phyloP scores from a whole-genome alignment of 2,113 vertebrate genomes.

The Parus major region DNA sequence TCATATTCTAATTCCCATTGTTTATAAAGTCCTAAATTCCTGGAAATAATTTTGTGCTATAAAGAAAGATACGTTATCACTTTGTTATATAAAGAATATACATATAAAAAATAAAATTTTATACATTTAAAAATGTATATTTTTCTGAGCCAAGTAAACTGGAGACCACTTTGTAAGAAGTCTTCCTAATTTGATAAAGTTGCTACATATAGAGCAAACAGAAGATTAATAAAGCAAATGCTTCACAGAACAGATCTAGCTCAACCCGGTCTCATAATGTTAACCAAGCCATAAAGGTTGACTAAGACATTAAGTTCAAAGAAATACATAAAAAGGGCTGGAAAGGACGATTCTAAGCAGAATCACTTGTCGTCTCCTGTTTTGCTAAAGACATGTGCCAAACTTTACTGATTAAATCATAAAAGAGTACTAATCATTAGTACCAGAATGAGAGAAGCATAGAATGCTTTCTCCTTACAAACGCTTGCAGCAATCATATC shows the following conservation, averaged over 20 bases:
- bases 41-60: neutral
- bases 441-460: neutral
- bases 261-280: neutral
- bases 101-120: neutral
- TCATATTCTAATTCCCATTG: neutral
- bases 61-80: neutral
- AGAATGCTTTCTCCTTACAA: neutral
- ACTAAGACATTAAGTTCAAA: neutral
- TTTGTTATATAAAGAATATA: neutral
- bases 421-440: neutral
- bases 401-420: neutral
- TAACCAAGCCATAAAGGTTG: neutral
- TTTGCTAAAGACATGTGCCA: neutral
- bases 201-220: neutral
- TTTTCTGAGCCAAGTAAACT: neutral
- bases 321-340: neutral
- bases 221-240: neutral
- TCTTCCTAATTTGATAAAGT: neutral
- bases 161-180: neutral
- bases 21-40: neutral
- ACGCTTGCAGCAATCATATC: accelerated
- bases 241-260: neutral
- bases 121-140: accelerated
- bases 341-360: neutral
- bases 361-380: neutral